phyloP scores from a whole-genome alignment of 2,797 vertebrate genomes.

The Otolemur crassicaudatus region DNA sequence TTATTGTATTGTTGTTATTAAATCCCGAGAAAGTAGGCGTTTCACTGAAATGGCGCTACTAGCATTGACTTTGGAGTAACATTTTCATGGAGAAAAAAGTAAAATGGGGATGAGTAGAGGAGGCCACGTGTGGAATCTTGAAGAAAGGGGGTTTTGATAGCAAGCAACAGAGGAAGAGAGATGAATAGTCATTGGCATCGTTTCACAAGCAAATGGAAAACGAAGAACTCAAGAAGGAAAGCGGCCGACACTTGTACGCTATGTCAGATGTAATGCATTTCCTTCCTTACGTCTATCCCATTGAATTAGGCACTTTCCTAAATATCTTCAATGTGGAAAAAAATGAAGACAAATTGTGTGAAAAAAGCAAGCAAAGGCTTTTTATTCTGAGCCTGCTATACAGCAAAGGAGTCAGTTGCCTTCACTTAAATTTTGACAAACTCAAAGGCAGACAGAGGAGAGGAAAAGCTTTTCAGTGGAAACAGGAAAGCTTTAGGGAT shows the following conservation, averaged over 20 bases:
- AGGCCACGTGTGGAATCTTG: background rate
- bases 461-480: background rate
- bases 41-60: background rate
- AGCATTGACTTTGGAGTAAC: background rate
- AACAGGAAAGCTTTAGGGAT: background rate
- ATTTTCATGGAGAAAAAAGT: background rate
- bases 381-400: background rate
- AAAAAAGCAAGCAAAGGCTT: background rate
- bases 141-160: background rate
- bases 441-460: background rate
- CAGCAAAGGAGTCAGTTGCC: background rate
- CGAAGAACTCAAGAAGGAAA: background rate
- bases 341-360: background rate
- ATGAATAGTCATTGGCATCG: background rate
- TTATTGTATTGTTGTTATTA: background rate
- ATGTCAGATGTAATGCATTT: background rate
- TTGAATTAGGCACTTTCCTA: background rate
- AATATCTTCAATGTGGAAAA: background rate
- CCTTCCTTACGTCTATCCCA: background rate
- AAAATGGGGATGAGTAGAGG: background rate
- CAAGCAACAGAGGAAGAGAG: background rate
- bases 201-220: background rate
- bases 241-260: background rate
- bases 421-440: background rate
- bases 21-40: rapidly evolving